phyloP scores from a whole-genome alignment of 37 sponge, comb jelly and placozoan species.

The Spongilla lacustris region DNA sequence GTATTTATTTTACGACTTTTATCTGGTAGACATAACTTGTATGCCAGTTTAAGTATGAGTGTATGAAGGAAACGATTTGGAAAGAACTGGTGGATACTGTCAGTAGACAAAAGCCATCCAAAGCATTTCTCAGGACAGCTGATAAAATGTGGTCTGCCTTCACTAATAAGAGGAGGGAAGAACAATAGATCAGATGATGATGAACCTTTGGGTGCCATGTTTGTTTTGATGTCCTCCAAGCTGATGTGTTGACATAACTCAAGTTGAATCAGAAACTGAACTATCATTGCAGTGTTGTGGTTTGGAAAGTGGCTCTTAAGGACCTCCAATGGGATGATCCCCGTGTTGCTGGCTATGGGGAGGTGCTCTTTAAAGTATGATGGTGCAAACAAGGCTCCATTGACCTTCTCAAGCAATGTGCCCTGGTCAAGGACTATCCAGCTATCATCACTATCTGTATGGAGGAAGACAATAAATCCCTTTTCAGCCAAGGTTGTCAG shows the following conservation, averaged over 20 bases:
- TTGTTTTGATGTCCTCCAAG: neutral
- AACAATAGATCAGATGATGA: neutral
- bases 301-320: neutral
- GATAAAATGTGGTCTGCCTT: constrained; percentile 1
- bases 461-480: constrained; percentile 12
- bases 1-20: neutral
- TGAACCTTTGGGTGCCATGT: neutral
- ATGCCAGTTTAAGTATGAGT: constrained; percentile 6
- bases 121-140: neutral
- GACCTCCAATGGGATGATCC: neutral
- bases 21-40: neutral
- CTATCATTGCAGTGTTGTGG: neutral
- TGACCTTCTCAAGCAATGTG: neutral
- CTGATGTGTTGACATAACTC: constrained; percentile 10
- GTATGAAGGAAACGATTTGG: neutral
- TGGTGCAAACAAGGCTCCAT: constrained; percentile 20
- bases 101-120: constrained; percentile 4
- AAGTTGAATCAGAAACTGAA: neutral
- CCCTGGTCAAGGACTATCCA: constrained; percentile 18
- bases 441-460: neutral
- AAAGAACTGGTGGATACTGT: neutral
- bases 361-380: constrained; percentile 7
- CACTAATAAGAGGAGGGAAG: constrained; percentile 9
- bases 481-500: constrained; percentile 15
- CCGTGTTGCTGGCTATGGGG: neutral